Evolutionary conservation across 2,888 invertebrate species (phyloP), one percentile per base, ranked within the genome.

Genomic region (Smittia aterrima): DNA sequence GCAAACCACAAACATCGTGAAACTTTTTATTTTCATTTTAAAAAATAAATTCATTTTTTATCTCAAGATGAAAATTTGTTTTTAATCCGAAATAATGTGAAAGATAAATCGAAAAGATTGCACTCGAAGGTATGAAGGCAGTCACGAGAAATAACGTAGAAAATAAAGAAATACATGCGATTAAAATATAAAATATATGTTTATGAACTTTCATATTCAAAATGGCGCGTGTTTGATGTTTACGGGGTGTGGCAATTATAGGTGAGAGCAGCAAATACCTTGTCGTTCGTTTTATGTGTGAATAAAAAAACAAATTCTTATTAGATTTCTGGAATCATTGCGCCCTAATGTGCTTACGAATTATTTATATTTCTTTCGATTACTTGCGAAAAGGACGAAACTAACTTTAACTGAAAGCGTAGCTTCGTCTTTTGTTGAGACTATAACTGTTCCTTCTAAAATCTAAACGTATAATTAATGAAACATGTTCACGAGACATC

Each of bases 131-230:
- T 32, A 32, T 32, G 32, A 32, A 32, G 4, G 3, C 4, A 32
- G 32, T 32, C 32, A n/a, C n/a, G n/a, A 32, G 32, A 32, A 32
- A 32, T 9, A 32, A 32, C 32, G 9, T 32, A n/a, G n/a, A n/a
- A n/a, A n/a, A n/a, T 16, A 32, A 71, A 32, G 66, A 66, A 66
- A 66, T 40, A 18, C 38, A 74, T 66, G 22, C 58, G 47, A 74
- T 74, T 66, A 74, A 74, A 74, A 73, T 72, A 72, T n/a, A n/a
- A n/a, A n/a, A n/a, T 47, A n/a, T 32, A 32, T 73, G 72, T 75
- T 75, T 71, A 70, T 75, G 71, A 70, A 72, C 66, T 75, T 75
- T 75, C 68, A 75, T 75, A 75, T 75, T 75, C 75, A 75, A 75
- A 75, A 75, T 75, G 75, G 75, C 75, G 71, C 47, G 27, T 27